Evolutionary conservation across 2,797 vertebrate species (phyloP).

Genomic region (Cyclura pinguis): DNA sequence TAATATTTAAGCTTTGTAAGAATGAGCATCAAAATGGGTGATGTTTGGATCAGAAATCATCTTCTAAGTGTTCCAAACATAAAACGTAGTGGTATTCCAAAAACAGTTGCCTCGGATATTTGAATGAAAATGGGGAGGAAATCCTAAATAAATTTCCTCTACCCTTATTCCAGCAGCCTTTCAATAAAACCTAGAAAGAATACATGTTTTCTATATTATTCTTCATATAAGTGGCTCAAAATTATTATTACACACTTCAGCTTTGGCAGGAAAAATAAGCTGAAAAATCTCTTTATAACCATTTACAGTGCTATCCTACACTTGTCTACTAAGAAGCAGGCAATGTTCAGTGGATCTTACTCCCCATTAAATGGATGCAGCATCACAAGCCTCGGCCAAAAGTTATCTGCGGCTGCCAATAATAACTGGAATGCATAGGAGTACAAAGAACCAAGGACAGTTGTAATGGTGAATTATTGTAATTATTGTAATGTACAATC

Average conservation of each 20-base stretch:
- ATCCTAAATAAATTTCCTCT: neutral
- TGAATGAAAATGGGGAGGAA: neutral
- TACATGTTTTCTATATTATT: neutral
- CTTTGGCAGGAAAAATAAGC: neutral
- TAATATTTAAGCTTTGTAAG: neutral
- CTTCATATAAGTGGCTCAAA: neutral
- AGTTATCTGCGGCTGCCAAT: neutral
- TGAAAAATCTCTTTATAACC: neutral
- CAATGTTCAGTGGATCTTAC: neutral
- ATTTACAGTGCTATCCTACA: neutral
- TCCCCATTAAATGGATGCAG: neutral
- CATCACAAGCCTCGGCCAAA: neutral
- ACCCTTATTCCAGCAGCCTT: neutral
- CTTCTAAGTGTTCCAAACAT: neutral
- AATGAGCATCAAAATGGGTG: neutral
- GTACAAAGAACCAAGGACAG: neutral
- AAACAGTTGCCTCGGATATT: neutral
- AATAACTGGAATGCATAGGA: neutral
- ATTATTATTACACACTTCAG: too few relatives aligned
- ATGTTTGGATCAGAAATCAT: neutral
- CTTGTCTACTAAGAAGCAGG: neutral
- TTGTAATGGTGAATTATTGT: neutral
- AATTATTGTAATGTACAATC: neutral
- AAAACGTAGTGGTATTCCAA: neutral
- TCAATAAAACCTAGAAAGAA: neutral